A percentile compares a stretch with the other conserved stretches of the same genome.
Conservation (phyloP, 2,797 vertebrate species). For the Glyptemys insculpta region DNA sequence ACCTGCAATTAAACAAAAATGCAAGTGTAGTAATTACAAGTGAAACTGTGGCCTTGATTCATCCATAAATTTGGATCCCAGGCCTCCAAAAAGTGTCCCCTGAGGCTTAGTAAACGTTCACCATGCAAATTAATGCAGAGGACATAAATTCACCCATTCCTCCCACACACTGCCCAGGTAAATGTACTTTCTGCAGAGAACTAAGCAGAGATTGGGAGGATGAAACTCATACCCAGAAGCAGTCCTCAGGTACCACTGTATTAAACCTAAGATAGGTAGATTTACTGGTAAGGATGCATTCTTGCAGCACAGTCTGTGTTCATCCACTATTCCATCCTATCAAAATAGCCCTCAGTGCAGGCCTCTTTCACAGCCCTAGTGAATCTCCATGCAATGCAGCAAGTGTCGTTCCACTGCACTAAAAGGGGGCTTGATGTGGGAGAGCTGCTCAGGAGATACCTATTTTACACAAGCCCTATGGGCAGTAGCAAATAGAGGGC, state of each 20-base stretch:
- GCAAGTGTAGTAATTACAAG: background rate
- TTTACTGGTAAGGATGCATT: background rate
- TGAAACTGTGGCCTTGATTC: background rate
- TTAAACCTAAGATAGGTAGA: background rate
- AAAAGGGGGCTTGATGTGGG: background rate
- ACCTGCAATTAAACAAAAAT: background rate
- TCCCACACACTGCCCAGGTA: background rate
- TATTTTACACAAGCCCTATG: background rate
- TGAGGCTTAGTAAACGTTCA: background rate
- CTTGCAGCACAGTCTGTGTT: background rate
- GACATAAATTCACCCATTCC: background rate
- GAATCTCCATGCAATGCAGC: background rate
- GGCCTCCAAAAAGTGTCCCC: background rate
- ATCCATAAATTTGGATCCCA: background rate
- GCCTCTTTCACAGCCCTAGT: background rate
- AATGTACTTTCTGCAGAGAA: background rate
- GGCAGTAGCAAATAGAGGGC: background rate
- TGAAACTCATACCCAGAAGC: background rate
- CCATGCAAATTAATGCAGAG: background rate
- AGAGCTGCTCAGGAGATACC: background rate
- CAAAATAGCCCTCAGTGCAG: background rate
- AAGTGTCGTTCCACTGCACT: background rate
- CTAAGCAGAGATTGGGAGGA: background rate
- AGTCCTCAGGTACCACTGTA: background rate
- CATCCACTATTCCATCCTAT: background rate